phyloP scores from a whole-genome alignment of 35 echinoderm and acorn worm species.

The Eucidaris tribuloides region DNA sequence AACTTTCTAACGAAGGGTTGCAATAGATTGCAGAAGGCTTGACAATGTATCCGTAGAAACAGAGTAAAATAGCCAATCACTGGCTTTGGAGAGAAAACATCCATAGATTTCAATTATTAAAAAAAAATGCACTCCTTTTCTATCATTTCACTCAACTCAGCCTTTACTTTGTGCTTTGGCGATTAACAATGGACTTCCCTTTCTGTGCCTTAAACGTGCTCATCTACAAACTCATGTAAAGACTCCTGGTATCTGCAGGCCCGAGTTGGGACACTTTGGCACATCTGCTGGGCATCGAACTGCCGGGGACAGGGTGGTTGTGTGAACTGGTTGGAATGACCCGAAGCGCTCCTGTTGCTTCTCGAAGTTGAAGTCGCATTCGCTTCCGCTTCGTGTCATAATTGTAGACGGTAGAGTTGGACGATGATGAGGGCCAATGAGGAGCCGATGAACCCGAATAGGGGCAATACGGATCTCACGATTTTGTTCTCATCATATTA shows the following conservation, averaged over 20 bases:
- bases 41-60: too few species aligned
- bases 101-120: neutral
- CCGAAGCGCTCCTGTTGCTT: neutral
- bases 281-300: neutral
- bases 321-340: neutral
- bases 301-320: neutral
- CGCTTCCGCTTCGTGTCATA: neutral
- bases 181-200: constrained; percentile 45
- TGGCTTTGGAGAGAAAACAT: neutral
- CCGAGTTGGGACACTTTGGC: constrained; percentile 28
- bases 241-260: constrained; percentile 3
- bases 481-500: neutral
- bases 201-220: constrained; percentile 28
- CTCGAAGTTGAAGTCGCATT: neutral
- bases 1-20: neutral
- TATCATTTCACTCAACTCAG: constrained; percentile 1
- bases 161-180: constrained; percentile 56
- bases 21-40: neutral
- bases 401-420: neutral
- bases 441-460: constrained; percentile 37
- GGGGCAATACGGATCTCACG: constrained; percentile 52
- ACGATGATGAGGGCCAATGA: constrained; percentile 7
- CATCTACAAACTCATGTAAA: constrained; percentile 46
- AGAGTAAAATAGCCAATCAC: neutral
- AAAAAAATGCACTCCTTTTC: too few species aligned